Conservation (phyloP, 1,140 invertebrate genomes). For the Scaptomyza graminum region DNA sequence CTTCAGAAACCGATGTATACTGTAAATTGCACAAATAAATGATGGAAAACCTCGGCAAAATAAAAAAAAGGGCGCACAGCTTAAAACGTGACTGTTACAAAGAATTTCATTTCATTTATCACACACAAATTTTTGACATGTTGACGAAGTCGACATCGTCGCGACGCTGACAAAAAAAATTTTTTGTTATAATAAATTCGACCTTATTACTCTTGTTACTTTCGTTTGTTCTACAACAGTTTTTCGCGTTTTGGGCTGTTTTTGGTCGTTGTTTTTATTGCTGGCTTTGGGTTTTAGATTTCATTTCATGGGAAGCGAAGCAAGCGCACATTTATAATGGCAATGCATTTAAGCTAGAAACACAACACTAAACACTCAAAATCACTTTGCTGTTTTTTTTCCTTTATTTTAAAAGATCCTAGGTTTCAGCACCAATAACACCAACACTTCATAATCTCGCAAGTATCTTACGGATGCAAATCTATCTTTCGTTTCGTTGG, state of each 20-base stretch:
- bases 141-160: constrained; percentile 39
- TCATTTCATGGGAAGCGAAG: constrained; percentile 32
- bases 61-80: constrained; percentile 65
- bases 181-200: constrained; percentile 79
- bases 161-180: constrained; percentile 76
- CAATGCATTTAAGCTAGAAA: background rate
- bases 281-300: constrained; percentile 20
- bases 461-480: constrained; percentile 35
- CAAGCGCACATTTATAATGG: background rate
- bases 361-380: constrained; percentile 21
- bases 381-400: constrained; percentile 18
- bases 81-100: constrained; percentile 80
- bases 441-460: background rate
- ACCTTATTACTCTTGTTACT: constrained; percentile 82
- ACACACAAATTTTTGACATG: constrained; percentile 52
- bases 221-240: constrained; percentile 63
- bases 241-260: constrained; percentile 28
- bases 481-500: constrained; percentile 22
- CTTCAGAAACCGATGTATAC: constrained; percentile 16
- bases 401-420: constrained; percentile 6
- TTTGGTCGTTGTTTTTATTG: background rate
- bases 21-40: constrained; percentile 28
- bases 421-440: too few relatives aligned
- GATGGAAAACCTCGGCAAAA: constrained; percentile 1
- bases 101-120: constrained; percentile 78